Evolutionary conservation across 2,888 invertebrate species (phyloP).

Genomic region (Lithosia quadra): DNA sequence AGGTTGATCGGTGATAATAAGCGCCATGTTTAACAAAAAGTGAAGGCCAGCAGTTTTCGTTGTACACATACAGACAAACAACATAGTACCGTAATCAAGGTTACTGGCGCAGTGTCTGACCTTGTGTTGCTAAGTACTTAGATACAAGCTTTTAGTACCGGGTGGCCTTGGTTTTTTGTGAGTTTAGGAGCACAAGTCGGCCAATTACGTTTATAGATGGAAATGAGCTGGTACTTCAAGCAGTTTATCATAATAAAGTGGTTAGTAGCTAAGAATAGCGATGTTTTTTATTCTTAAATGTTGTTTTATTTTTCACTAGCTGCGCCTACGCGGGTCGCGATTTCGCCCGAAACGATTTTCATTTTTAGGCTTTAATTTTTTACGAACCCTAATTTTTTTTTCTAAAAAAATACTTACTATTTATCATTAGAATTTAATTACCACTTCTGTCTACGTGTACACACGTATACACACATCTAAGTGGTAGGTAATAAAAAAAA

Average conservation of each 20-base stretch:
- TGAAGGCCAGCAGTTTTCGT: neutral
- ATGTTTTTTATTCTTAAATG: neutral
- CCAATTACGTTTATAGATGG: conserved; percentile 5
- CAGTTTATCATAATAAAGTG: neutral
- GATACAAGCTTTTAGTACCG: neutral
- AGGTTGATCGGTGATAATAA: neutral
- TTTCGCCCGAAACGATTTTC: too few relatives aligned
- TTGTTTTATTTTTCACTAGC: too few relatives aligned
- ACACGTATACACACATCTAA: too few relatives aligned
- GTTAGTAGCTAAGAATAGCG: neutral
- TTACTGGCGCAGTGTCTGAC: conserved; percentile 12
- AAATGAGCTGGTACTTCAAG: neutral
- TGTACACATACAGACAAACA: conserved; percentile 12
- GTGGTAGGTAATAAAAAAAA: too few relatives aligned
- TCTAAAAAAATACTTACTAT: too few relatives aligned
- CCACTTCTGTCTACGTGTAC: too few relatives aligned
- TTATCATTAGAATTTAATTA: too few relatives aligned
- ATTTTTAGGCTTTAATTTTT: too few relatives aligned
- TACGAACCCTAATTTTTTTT: too few relatives aligned
- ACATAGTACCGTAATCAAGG: conserved; percentile 26
- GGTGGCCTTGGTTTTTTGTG: conserved; percentile 14
- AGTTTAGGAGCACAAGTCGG: neutral
- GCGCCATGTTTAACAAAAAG: neutral
- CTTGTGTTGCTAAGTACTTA: conserved; percentile 6
- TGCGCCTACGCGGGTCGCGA: too few relatives aligned